Evolutionary conservation across 2,113 vertebrate genomes (phyloP).

Genomic region (Naja naja): DNA sequence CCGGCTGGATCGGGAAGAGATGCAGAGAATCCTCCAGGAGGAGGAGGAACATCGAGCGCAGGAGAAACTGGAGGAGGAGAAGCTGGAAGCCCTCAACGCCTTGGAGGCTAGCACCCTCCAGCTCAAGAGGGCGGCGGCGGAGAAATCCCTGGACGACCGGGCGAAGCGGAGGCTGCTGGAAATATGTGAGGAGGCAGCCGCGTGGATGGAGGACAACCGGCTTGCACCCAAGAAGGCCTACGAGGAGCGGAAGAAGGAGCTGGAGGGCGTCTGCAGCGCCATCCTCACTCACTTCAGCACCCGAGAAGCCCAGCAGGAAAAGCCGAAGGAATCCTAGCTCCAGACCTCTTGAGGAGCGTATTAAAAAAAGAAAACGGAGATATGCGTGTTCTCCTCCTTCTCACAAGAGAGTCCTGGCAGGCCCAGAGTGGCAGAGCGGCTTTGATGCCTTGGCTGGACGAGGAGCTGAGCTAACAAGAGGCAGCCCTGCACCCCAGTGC

Average conservation of each 20-base stretch:
- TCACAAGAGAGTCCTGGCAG: too few species aligned
- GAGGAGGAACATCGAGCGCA: constrained; percentile 15
- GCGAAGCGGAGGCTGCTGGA: constrained; percentile 37
- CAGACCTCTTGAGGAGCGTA: background rate
- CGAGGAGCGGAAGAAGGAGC: constrained; percentile 35
- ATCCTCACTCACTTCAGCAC: constrained; percentile 31
- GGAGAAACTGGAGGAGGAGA: constrained; percentile 16
- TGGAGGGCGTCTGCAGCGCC: constrained; percentile 36
- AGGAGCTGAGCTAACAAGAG: background rate
- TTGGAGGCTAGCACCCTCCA: constrained; percentile 46
- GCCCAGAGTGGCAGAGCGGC: background rate
- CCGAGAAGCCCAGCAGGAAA: too few species aligned
- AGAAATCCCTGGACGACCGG: background rate
- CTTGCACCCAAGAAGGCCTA: constrained; percentile 42
- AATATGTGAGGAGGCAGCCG: constrained; percentile 30
- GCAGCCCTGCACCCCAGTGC: fast-evolving
- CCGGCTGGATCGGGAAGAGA: constrained; percentile 37
- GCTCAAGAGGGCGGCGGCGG: constrained; percentile 21
- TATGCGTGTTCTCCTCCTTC: background rate
- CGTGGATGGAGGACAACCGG: constrained; percentile 44
- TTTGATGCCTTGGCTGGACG: background rate
- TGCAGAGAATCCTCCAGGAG: constrained; percentile 39
- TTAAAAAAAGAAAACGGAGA: background rate
- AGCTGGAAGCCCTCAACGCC: constrained; percentile 30
- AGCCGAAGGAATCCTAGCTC: background rate